Evolutionary conservation across 2,888 invertebrate species (phyloP).

Genomic region (Branchipolynoe longqiensis): DNA sequence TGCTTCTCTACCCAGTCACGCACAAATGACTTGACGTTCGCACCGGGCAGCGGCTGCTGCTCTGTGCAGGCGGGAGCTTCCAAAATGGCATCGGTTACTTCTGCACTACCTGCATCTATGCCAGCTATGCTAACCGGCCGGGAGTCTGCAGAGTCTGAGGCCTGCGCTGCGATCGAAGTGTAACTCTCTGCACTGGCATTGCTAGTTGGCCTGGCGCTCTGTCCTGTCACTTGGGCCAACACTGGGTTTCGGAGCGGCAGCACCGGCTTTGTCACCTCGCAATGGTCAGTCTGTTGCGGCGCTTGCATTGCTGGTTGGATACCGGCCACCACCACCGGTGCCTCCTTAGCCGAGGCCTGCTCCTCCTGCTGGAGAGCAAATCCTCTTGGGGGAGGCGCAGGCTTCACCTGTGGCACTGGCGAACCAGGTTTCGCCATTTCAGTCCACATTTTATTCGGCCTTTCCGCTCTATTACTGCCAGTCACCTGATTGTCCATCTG

Average conservation of each 20-base stretch:
- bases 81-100: constrained; percentile 23
- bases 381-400: constrained; percentile 56
- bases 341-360: constrained; percentile 4
- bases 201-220: constrained; percentile 24
- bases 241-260: constrained; percentile 25
- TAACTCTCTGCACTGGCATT: constrained; percentile 33
- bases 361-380: constrained; percentile 26
- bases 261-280: constrained; percentile 8
- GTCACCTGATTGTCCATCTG: constrained; percentile 24
- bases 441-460: constrained; percentile 58
- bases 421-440: constrained; percentile 52
- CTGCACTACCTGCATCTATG: constrained; percentile 23
- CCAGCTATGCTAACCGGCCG: constrained; percentile 56
- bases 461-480: neutral
- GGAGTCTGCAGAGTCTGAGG: constrained; percentile 58
- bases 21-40: constrained; percentile 76
- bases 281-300: neutral
- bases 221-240: neutral
- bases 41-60: constrained; percentile 39
- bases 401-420: constrained; percentile 51
- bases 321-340: constrained; percentile 28
- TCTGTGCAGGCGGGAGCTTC: constrained; percentile 11
- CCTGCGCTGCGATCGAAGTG: constrained; percentile 44
- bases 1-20: constrained; percentile 80
- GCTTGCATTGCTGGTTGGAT: constrained; percentile 23